Percentiles rank a stretch among this genome's conserved stretches.
Conservation (phyloP, 2,888 invertebrate genomes). For the Ichneumoninae sp. region DNA sequence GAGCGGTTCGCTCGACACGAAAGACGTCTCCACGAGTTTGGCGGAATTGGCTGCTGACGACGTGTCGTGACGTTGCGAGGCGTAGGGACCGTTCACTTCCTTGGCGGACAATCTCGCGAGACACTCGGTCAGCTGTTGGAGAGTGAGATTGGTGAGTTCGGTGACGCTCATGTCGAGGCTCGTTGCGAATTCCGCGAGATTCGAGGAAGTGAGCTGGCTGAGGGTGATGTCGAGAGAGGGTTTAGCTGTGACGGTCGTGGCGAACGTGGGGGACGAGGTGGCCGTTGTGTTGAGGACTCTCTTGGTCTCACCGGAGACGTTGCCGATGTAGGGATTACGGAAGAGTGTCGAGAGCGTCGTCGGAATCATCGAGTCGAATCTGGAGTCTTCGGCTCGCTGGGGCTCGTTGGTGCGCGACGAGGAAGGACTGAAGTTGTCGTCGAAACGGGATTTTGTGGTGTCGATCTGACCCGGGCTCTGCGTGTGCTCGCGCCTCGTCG, state of each 20-base stretch:
- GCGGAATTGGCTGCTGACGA: slow-evolving; percentile 86
- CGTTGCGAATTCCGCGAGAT: slow-evolving; percentile 91
- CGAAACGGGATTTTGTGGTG: slow-evolving; percentile 74
- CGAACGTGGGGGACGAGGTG: slow-evolving; percentile 37
- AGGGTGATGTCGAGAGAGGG: slow-evolving; percentile 90
- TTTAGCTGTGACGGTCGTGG: slow-evolving; percentile 73
- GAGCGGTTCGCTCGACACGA: slow-evolving; percentile 82
- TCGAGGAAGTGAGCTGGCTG: slow-evolving; percentile 92
- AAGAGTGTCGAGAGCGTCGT: slow-evolving; percentile 78
- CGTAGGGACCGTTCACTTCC: slow-evolving; percentile 72
- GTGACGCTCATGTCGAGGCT: slow-evolving; percentile 91
- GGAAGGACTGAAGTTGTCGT: slow-evolving; percentile 81
- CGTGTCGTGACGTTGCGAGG: slow-evolving; percentile 33
- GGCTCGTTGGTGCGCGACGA: slow-evolving; percentile 69
- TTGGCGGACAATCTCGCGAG: slow-evolving; percentile 86
- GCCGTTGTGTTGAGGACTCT: slow-evolving; percentile 89
- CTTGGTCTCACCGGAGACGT: slow-evolving; percentile 75
- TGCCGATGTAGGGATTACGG: slow-evolving; percentile 73
- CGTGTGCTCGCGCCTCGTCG: slow-evolving; percentile 70
- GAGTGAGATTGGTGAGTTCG: slow-evolving; percentile 93
- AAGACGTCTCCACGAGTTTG: slow-evolving; percentile 72
- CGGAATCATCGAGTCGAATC: slow-evolving; percentile 80
- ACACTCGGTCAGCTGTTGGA: slow-evolving; percentile 94
- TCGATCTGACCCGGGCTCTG: slow-evolving; percentile 71
- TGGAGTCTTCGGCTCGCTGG: slow-evolving; percentile 62